These are phyloP conservation scores for Oxycera nigricornis DNA, from an alignment of 2,888 invertebrate genomes.

Conservation along the genomic window DNA sequence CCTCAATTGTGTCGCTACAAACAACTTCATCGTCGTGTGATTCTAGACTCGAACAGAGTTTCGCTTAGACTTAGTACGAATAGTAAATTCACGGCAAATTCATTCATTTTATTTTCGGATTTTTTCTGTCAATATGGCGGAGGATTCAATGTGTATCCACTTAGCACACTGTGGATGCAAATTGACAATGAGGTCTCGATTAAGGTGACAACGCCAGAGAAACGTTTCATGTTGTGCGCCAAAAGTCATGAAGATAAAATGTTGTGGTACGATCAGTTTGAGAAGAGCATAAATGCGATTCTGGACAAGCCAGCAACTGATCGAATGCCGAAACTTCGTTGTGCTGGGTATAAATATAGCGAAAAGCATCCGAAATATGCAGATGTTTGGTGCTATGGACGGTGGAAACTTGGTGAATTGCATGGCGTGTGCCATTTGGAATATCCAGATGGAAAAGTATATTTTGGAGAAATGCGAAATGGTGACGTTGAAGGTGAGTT, in stretches of 20 bases:
- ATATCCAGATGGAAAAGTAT: slow-evolving; percentile 81
- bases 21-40: slow-evolving; percentile 74
- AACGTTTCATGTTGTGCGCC: slow-evolving; percentile 72
- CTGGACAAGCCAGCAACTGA: slow-evolving; percentile 69
- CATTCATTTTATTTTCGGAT: slow-evolving; percentile 84
- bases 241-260: slow-evolving; percentile 71
- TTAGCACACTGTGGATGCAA: slow-evolving; percentile 83
- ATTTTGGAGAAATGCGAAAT: slow-evolving; percentile 80
- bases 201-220: slow-evolving; percentile 80
- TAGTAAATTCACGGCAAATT: slow-evolving; percentile 77
- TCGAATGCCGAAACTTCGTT: slow-evolving; percentile 71
- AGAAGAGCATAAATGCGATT: slow-evolving; percentile 73
- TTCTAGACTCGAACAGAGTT: slow-evolving; percentile 77
- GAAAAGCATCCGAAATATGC: slow-evolving; percentile 74
- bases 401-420: slow-evolving; percentile 81
- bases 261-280: slow-evolving; percentile 80
- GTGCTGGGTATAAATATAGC: slow-evolving; percentile 75
- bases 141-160: slow-evolving; percentile 71
- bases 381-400: slow-evolving; percentile 79
- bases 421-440: slow-evolving; percentile 84
- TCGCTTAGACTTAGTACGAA: slow-evolving; percentile 74
- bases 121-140: slow-evolving; percentile 78
- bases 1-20: slow-evolving; percentile 58
- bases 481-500: slow-evolving; percentile 57
- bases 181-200: slow-evolving; percentile 73